A percentile compares a stretch with the other conserved stretches of the same genome.
Conservation (phyloP, 1,140 invertebrate genomes). For the Anastrepha obliqua region DNA sequence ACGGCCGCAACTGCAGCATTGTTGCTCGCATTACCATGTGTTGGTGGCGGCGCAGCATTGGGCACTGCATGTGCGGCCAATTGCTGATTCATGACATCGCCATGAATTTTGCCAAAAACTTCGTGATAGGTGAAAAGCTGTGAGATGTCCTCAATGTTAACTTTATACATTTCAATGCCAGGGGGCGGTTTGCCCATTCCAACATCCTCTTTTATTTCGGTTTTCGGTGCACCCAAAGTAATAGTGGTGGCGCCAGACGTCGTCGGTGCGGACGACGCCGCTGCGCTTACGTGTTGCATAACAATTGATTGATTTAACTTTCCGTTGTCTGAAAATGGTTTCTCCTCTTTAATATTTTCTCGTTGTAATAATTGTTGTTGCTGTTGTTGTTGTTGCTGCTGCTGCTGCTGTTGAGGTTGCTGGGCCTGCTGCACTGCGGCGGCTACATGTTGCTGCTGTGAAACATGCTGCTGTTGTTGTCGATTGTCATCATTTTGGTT, state of each 20-base stretch:
- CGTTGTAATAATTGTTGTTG: conserved; percentile 56
- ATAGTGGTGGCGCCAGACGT: conserved; percentile 44
- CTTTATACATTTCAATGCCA: conserved; percentile 85
- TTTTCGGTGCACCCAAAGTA: conserved; percentile 54
- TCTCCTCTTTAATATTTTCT: conserved; percentile 59
- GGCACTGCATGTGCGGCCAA: conserved; percentile 62
- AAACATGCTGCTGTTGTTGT: conserved; percentile 38
- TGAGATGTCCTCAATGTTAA: conserved; percentile 88
- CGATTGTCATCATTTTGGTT: conserved; percentile 57
- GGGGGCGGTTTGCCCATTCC: conserved; percentile 66
- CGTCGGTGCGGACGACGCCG: conserved; percentile 63
- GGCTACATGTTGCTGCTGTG: conserved; percentile 54
- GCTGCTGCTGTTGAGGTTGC: conserved; percentile 55
- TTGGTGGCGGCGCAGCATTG: conserved; percentile 63
- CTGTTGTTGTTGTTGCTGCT: conserved; percentile 57
- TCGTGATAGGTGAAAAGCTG: conserved; percentile 89
- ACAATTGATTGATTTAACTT: conserved; percentile 59
- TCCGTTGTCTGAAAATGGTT: conserved; percentile 61
- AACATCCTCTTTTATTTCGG: conserved; percentile 57
- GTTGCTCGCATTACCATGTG: conserved; percentile 60
- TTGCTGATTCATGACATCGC: conserved; percentile 77
- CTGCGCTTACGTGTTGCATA: conserved; percentile 70
- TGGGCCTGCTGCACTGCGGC: conserved; percentile 53
- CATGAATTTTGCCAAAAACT: conserved; percentile 87
- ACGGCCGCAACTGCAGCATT: conserved; percentile 70